phyloP scores from a whole-genome alignment of 2,797 vertebrate species.

The Periparus ater region DNA sequence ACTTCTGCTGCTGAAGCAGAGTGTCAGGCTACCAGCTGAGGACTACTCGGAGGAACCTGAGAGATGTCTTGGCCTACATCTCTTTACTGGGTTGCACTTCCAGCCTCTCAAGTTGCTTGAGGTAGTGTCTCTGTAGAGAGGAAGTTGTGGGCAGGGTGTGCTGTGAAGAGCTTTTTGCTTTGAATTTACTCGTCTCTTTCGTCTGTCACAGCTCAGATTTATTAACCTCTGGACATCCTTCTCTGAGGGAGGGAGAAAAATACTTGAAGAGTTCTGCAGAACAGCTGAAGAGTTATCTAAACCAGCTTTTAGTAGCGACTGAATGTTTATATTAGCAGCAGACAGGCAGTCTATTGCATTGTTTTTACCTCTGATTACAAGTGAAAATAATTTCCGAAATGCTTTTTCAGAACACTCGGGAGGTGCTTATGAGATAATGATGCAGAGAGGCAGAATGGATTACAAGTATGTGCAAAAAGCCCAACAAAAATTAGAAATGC shows the following conservation, averaged over 20 bases:
- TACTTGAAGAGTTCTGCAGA: background rate
- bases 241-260: background rate
- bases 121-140: background rate
- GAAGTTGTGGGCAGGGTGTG: background rate
- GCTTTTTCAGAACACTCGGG: background rate
- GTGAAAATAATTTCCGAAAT: constrained; percentile 3
- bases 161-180: background rate
- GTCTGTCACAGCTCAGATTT: constrained; percentile 15
- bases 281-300: constrained; percentile 12
- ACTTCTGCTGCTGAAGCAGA: background rate
- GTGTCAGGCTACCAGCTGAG: background rate
- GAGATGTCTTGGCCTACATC: background rate
- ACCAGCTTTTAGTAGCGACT: background rate
- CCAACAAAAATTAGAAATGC: background rate
- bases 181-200: constrained; percentile 10
- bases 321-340: background rate
- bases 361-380: background rate
- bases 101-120: background rate
- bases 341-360: background rate
- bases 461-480: background rate
- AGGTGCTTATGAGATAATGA: constrained; percentile 8
- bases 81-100: background rate
- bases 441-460: background rate
- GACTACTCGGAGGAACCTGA: background rate
- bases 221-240: background rate